Evolutionary conservation across 2,888 invertebrate genomes (phyloP), one percentile per base, ranked within the genome.

Genomic region (Stenoptilia bipunctidactyla): DNA sequence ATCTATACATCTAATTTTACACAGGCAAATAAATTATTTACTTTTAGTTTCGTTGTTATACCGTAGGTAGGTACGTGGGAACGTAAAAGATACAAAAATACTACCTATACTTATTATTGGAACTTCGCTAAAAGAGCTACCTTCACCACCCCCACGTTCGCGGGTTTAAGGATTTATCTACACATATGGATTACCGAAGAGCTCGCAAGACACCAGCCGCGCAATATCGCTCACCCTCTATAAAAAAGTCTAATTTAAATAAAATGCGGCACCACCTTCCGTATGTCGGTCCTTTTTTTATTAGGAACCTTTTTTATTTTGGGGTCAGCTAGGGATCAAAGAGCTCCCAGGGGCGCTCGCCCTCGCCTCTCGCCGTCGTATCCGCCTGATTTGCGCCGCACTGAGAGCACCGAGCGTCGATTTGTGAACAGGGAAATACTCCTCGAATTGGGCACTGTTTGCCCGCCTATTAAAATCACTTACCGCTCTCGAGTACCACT

Each of bases 221-320:
- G 77, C 74, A 82, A 82, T 83, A 83, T 80, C 76, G 75, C 73
- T 69, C 73, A 69, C 71, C 76, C 75, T 73, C 79, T 74, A 83
- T 82, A 83, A 82, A 83, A 82, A 79, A 80, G 80, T 83, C 82
- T 79, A 83, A 82, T 83, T 83, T 83, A 83, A 83, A 83, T 82
- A 83, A 82, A 83, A 83, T 82, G 79, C 79, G 76, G 74, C 82
- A 77, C 79, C 79, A 82, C 82, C 80, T 80, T 82, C 79, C 82
- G 82, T 83, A 82, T 82, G 82, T 82, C 77, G 79, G 79, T 72
- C 74, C 76, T 74, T 80, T 74, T 44, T 83, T 80, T 80, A 80
- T 80, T 82, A 79, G 70, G 77, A 73, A 75, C 82, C 80, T 82
- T 83, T 82, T 83, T 83, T 82, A 82, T 80, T 82, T 77, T 80